Evolutionary conservation across 2,113 vertebrate genomes (phyloP).

Genomic region (Muntiacus muntjak): DNA sequence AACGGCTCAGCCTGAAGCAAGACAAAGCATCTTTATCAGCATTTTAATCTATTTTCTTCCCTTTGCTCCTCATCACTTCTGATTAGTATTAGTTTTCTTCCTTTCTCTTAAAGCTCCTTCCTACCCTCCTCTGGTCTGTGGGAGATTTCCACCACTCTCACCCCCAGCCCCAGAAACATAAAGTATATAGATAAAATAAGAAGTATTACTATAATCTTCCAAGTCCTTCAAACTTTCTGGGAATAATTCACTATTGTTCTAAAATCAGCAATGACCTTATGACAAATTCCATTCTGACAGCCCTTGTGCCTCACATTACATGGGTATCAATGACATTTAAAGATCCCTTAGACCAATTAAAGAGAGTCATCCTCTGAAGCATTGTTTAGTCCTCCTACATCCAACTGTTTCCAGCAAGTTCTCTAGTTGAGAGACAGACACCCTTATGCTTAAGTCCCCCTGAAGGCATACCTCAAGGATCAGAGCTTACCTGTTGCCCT

Average conservation of each 20-base stretch:
- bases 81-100: background rate
- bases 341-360: background rate
- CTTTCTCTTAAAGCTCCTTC: background rate
- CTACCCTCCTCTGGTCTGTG: background rate
- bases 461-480: background rate
- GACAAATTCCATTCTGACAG: background rate
- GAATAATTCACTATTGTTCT: background rate
- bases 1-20: slow-evolving; percentile 90
- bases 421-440: background rate
- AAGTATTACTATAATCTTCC: background rate
- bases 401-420: background rate
- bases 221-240: background rate
- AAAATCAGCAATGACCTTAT: background rate
- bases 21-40: background rate
- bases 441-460: background rate
- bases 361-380: background rate
- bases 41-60: background rate
- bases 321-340: background rate
- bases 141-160: background rate
- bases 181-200: background rate
- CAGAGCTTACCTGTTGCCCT: slow-evolving; percentile 88
- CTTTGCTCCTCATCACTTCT: background rate
- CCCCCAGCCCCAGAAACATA: background rate
- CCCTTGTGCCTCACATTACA: background rate
- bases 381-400: background rate